Percentiles rank a stretch among this genome's conserved stretches.
Evolutionary conservation across 2,113 vertebrate genomes (phyloP).

Genomic region (Conger conger): DNA sequence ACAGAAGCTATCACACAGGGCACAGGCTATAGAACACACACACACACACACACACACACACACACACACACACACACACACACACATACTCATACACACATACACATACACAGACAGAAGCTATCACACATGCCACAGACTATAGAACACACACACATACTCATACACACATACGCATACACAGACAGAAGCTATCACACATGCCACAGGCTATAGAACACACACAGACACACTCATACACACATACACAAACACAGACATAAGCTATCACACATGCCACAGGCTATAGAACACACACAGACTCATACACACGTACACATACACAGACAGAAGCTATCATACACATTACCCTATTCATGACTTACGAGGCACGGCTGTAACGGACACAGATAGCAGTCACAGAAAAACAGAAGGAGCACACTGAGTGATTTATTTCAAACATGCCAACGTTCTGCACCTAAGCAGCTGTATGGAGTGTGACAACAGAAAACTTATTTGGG

Average conservation of each 20-base stretch:
- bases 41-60: too few relatives aligned
- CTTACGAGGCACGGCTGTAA: conserved; percentile 70
- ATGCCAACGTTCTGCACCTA: neutral
- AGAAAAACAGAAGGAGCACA: conserved; percentile 24
- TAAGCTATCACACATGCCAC: neutral
- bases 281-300: too few relatives aligned
- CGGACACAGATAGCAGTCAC: conserved; percentile 28
- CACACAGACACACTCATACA: too few relatives aligned
- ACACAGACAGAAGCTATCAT: neutral
- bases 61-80: neutral
- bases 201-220: too few relatives aligned
- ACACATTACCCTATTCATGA: conserved; percentile 16
- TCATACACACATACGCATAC: too few relatives aligned
- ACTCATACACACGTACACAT: neutral
- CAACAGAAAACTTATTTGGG: too few relatives aligned
- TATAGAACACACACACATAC: too few relatives aligned
- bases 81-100: too few relatives aligned
- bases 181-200: too few relatives aligned
- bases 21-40: too few relatives aligned
- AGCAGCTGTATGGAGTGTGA: too few relatives aligned
- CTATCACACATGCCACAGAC: too few relatives aligned
- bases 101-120: neutral
- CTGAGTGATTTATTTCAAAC: neutral
- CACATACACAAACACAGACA: neutral
- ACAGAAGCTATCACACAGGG: neutral